Evolutionary conservation across 2,113 vertebrate genomes (phyloP), one percentile per base, ranked within the genome.

Genomic region (Cyanoramphus novaezelandiae): DNA sequence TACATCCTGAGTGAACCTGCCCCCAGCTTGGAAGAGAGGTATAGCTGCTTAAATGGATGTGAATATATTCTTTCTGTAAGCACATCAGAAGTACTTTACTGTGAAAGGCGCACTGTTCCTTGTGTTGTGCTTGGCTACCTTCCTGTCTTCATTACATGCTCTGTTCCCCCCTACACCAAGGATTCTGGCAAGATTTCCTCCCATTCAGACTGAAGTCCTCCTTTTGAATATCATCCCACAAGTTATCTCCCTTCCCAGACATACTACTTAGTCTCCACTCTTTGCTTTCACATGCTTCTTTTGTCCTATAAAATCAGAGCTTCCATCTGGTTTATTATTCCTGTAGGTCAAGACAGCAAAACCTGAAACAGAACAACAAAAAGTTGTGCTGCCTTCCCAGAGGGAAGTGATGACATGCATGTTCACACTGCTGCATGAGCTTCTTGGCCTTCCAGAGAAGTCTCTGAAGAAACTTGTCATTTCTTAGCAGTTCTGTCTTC

Each of bases 301-400:
- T 90, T 90, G 72, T 90, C 92, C 82, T 93, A 16, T 88, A 92
- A 92, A 92, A 87, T 90, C 33, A 90, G 88, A 91, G 29, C 50
- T 94, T 95, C 81, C 39, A 88, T 94, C 72, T 95, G 78, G 52
- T 59, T 90, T 94, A 88, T 95, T 94, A 85, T 90, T 95, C 53
- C 6, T 33, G 43, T 49, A 8, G 17, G 55, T 83, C 37, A 88
- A 57, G 67, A 78, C 92, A 90, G 82, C 93, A 95, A 91, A 96
- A 96, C 49, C 70, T 84, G 57, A 96, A 95, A 77, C 44, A 82
- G 82, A 78, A 72, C 64, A 92, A 78, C 64, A 63, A 88, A 94
- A 84, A 43, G 28, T 2, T 1, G 20, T 1, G 5, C 47, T 89
- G 62, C 70, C 10, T 95, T 80, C 49, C 88, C 68, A 65, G 84